These are phyloP conservation scores for Ophion obscuratus DNA, from an alignment of 2,888 invertebrate genomes.

Conservation along the genomic window DNA sequence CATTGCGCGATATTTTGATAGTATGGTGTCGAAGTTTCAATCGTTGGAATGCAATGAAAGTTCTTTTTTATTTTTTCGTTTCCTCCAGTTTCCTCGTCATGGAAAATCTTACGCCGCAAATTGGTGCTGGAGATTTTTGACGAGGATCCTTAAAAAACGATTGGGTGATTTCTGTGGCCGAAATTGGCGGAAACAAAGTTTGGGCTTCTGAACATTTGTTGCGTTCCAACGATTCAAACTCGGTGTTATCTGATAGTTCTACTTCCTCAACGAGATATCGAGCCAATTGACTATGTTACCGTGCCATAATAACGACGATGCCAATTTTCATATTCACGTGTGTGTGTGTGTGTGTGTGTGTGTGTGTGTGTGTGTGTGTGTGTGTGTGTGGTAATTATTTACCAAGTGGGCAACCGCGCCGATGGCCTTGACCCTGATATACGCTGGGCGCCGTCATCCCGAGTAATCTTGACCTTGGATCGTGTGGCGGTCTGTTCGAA, in stretches of 20 bases:
- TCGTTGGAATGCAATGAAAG: too few species aligned
- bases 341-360: too few species aligned
- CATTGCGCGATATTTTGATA: too few species aligned
- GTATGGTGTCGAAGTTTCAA: too few species aligned
- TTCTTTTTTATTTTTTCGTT: too few species aligned
- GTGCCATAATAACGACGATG: slow-evolving; percentile 54
- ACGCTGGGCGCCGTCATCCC: not conserved
- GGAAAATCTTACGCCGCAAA: too few species aligned
- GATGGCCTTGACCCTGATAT: not conserved
- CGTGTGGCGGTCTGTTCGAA: not conserved
- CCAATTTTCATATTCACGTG: slow-evolving; percentile 3
- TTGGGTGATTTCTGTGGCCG: too few species aligned
- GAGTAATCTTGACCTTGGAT: not conserved
- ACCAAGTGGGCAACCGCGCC: not conserved
- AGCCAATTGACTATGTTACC: slow-evolving; percentile 49
- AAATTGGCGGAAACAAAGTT: not conserved
- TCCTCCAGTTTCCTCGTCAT: too few species aligned
- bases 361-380: not conserved
- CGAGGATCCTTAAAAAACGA: too few species aligned
- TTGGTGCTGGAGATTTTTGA: too few species aligned
- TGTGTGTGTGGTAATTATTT: not conserved
- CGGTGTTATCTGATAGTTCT: not conserved
- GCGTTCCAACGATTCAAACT: too few species aligned
- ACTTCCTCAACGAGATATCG: slow-evolving; percentile 31
- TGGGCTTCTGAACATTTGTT: not conserved